Evolutionary conservation across 2,888 invertebrate species (phyloP).

Genomic region (Folsomia candida): DNA sequence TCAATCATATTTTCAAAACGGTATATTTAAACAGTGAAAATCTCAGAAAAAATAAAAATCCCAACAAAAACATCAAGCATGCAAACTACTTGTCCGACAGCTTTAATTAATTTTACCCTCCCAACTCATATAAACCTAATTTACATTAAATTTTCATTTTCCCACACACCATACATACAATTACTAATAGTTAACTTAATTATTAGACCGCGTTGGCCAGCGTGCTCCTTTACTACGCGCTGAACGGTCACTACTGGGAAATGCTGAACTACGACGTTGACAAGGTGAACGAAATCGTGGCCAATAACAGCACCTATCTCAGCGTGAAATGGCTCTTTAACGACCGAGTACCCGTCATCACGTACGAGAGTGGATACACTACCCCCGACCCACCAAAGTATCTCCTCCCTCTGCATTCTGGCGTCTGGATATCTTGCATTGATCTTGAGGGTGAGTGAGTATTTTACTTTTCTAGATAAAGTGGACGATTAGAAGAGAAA

Average conservation of each 20-base stretch:
- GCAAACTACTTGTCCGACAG: too few relatives aligned
- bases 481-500: not conserved
- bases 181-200: too few relatives aligned
- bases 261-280: slow-evolving; percentile 75
- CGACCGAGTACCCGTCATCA: slow-evolving; percentile 67
- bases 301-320: slow-evolving; percentile 45
- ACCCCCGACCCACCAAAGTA: slow-evolving; percentile 59
- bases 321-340: slow-evolving; percentile 71
- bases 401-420: slow-evolving; percentile 84
- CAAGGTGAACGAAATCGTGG: slow-evolving; percentile 60
- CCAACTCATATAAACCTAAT: too few relatives aligned
- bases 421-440: slow-evolving; percentile 84
- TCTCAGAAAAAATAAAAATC: too few relatives aligned
- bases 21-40: too few relatives aligned
- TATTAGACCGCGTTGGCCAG: slow-evolving; percentile 76
- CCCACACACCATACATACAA: too few relatives aligned
- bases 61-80: too few relatives aligned
- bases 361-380: slow-evolving; percentile 27
- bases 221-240: slow-evolving; percentile 76
- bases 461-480: not conserved
- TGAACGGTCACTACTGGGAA: slow-evolving; percentile 90
- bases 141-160: too few relatives aligned
- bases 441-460: slow-evolving; percentile 68
- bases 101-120: too few relatives aligned
- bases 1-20: too few relatives aligned